phyloP scores from a whole-genome alignment of 2,797 vertebrate genomes.

The Luscinia luscinia region DNA sequence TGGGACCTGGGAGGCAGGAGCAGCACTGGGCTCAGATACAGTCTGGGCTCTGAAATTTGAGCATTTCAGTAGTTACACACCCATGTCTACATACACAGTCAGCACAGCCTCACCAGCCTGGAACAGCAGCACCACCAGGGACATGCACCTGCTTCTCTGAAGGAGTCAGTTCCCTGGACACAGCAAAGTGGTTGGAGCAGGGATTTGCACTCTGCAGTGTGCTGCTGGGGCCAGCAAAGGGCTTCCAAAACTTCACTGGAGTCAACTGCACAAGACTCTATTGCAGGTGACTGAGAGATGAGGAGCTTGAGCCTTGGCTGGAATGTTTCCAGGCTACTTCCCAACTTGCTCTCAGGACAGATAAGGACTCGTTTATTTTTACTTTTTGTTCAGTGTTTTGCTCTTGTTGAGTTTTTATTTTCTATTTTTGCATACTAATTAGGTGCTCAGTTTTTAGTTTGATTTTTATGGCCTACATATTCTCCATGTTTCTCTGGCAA shows the following conservation, averaged over 20 bases:
- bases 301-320: background rate
- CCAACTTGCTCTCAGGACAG: background rate
- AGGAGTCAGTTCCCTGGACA: background rate
- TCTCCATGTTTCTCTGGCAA: conserved; percentile 79
- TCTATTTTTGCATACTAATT: conserved; percentile 78
- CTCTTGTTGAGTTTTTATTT: conserved; percentile 63
- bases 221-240: background rate
- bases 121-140: background rate
- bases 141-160: background rate
- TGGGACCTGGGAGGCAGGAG: background rate
- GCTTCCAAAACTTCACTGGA: background rate
- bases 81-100: fast-evolving
- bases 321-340: background rate
- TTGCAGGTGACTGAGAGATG: background rate
- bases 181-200: background rate
- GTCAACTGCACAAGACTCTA: fast-evolving
- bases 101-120: too few relatives aligned
- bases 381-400: conserved; percentile 58
- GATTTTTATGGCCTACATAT: conserved; percentile 84
- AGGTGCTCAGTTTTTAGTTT: conserved; percentile 75
- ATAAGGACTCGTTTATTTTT: conserved; percentile 51
- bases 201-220: too few relatives aligned
- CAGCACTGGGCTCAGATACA: background rate
- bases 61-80: background rate
- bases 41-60: background rate